Conservation (phyloP, 2,797 vertebrate species). For the Alfaro cultratus region DNA sequence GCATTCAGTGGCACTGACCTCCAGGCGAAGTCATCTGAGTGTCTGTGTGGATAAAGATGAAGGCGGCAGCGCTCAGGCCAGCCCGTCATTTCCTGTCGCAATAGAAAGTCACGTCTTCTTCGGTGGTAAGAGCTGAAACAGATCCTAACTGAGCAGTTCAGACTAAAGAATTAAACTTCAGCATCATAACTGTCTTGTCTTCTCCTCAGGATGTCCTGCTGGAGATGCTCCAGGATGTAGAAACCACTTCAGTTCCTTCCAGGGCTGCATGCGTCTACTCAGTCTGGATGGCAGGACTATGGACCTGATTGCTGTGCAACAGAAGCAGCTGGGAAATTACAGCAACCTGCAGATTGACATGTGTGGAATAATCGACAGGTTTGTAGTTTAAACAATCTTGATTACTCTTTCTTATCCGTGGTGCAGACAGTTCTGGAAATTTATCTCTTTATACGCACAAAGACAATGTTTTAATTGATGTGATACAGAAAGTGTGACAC, state of each 20-base stretch:
- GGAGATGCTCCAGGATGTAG: slow-evolving; percentile 79
- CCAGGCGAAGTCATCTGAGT: slow-evolving; percentile 80
- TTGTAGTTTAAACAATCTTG: slow-evolving; percentile 29
- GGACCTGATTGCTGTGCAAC: slow-evolving; percentile 89
- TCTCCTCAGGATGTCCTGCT: slow-evolving; percentile 85
- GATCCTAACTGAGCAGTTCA: neutral
- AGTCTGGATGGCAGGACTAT: slow-evolving; percentile 75
- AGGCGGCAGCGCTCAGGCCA: slow-evolving; percentile 65
- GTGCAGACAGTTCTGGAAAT: too few species aligned
- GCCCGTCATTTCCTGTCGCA: slow-evolving; percentile 73
- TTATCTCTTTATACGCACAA: neutral
- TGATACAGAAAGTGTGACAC: neutral
- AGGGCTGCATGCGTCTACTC: slow-evolving; percentile 91
- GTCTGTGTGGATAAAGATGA: slow-evolving; percentile 83
- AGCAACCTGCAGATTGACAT: slow-evolving; percentile 91
- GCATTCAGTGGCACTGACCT: slow-evolving; percentile 86
- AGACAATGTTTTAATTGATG: neutral
- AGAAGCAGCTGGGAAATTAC: slow-evolving; percentile 86
- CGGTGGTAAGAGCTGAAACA: slow-evolving; percentile 80
- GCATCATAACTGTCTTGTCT: neutral
- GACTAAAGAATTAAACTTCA: too few species aligned
- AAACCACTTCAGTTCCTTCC: slow-evolving; percentile 84
- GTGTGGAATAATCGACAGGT: slow-evolving; percentile 95
- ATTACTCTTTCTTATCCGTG: neutral
- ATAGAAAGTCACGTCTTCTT: slow-evolving; percentile 83